Evolutionary conservation across 2,113 vertebrate genomes (phyloP).

Genomic region (Ovis canadensis): DNA sequence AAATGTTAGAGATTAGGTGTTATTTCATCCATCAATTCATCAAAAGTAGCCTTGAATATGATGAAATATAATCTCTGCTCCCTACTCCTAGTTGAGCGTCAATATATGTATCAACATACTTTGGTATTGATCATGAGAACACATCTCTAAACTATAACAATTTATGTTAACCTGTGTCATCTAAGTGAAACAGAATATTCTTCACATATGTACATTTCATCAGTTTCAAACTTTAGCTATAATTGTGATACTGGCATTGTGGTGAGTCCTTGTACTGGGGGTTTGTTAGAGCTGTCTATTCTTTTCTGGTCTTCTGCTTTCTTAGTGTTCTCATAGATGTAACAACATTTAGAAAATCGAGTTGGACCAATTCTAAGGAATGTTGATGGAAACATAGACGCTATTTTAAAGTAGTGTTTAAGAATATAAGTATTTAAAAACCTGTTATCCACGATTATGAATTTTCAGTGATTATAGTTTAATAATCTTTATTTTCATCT

Average conservation of each 20-base stretch:
- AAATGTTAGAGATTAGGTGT: constrained; percentile 5
- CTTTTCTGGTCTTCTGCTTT: constrained; percentile 6
- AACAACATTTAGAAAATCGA: neutral
- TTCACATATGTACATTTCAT: neutral
- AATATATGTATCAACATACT: neutral
- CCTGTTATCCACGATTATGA: neutral
- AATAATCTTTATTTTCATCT: constrained; percentile 2
- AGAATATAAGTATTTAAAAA: neutral
- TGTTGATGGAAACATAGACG: neutral
- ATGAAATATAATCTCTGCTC: neutral
- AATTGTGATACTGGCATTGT: neutral
- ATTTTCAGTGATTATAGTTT: constrained; percentile 10
- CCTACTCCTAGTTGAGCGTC: neutral
- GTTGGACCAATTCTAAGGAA: constrained; percentile 1
- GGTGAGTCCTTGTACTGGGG: neutral
- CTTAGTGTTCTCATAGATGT: neutral
- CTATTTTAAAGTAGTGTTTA: constrained; percentile 30
- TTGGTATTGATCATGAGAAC: neutral
- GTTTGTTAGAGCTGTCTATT: neutral
- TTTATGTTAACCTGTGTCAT: neutral
- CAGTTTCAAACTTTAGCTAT: neutral
- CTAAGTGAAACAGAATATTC: neutral
- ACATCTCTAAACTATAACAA: neutral
- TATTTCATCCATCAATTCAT: constrained; percentile 25
- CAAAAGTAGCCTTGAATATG: constrained; percentile 32